Base-by-base conservation (phyloP, 2,888 invertebrate species). In the Melanchra persicariae region DNA sequence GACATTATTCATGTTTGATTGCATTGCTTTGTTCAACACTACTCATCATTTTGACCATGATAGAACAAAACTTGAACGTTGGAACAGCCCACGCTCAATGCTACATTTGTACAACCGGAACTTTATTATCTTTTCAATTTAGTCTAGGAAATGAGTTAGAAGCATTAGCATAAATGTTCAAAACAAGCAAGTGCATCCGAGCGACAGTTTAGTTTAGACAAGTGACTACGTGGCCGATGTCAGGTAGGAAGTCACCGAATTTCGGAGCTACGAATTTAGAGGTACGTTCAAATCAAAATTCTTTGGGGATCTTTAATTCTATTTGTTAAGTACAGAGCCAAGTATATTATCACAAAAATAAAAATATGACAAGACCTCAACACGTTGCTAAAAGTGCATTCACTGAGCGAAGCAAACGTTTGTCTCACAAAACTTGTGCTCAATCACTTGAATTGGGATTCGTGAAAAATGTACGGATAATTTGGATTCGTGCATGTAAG, bases 111-210 rank as follows among this genome's bases (percentile, higher is more conserved):
- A 51, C 19, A 66, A 57, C 34, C 64, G 40, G 69, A 61, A 78
- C 40, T 57, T 54, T 47, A 65, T 37, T 54, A 66, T 47, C 55
- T 47, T 37, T 65, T 73, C 52, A 49, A 72, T 82, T 63, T 58
- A 52, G 51, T 72, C 22, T 55, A 82, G 80, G 72, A 85, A 80
- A 83, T 76, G 61, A 75, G 57, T 51, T 61, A 52, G 12, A 61
- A 43, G 37, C 19, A 71, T 82, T 79, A 69, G 64, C 71, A 77
- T 82, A 73, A 77, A 71, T 34, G 51, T 63, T 74, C 55, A 65
- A 69, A 74, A 49, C 47, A 67, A 65, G 37, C 26, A 49, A 64
- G 43, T 58, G 52, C 52, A 81, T 58, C 49, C 68, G 34, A 72
- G 60, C 70, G 66, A 49, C 68, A 59, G 19, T 43, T 77, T 19